phyloP scores from a whole-genome alignment of 2,888 invertebrate species.

The Drosophila acutilabella region DNA sequence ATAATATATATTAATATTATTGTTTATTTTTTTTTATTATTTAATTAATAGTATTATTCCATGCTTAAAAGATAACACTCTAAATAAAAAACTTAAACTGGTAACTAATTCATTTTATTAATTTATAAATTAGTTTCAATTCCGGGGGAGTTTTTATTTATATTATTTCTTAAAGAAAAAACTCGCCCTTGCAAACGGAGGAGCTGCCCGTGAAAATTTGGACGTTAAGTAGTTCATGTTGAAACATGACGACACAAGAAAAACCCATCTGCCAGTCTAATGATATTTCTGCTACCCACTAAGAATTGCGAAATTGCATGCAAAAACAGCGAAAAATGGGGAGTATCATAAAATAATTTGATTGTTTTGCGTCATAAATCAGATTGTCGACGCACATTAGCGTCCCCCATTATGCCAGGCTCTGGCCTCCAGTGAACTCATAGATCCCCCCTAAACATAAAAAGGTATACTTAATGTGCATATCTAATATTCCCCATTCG shows the following conservation, averaged over 20 bases:
- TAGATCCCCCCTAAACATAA: not conserved
- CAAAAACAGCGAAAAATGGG: conserved; percentile 38
- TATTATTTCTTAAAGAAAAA: too few species aligned
- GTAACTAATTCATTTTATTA: too few species aligned
- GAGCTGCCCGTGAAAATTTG: conserved; percentile 8
- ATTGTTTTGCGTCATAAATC: conserved; percentile 72
- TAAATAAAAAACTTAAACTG: too few species aligned
- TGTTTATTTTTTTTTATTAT: too few species aligned
- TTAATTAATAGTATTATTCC: too few species aligned
- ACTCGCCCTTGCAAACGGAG: not conserved
- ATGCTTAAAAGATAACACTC: too few species aligned
- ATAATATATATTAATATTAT: too few species aligned
- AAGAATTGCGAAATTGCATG: conserved; percentile 23
- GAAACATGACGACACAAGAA: conserved; percentile 23
- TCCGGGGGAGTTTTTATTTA: too few species aligned
- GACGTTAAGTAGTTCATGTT: conserved; percentile 35
- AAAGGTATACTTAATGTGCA: not conserved
- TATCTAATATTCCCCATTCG: not conserved
- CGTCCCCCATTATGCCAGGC: conserved; percentile 12
- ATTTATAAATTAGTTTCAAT: too few species aligned
- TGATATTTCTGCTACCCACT: conserved; percentile 34
- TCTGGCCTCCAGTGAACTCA: not conserved
- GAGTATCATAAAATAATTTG: conserved; percentile 66
- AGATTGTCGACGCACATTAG: conserved; percentile 64
- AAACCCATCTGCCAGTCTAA: conserved; percentile 36